phyloP scores from a whole-genome alignment of 2,797 vertebrate species.

The Luscinia luscinia region DNA sequence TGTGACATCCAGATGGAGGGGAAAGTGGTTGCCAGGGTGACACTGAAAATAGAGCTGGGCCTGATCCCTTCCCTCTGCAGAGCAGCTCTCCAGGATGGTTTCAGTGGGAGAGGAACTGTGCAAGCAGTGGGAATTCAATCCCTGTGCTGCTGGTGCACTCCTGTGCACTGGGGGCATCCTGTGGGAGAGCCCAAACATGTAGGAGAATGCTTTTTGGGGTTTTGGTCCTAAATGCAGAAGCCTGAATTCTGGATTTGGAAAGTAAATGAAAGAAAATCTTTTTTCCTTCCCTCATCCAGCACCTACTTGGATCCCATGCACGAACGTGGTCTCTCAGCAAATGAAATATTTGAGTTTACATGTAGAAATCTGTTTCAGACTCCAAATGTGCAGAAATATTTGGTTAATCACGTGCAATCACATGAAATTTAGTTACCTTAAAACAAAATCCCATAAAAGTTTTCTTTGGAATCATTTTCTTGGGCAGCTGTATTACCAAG shows the following conservation, averaged over 20 bases:
- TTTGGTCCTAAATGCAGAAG: background rate
- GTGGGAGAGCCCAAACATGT: background rate
- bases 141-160: background rate
- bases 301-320: background rate
- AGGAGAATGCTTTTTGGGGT: background rate
- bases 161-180: fast-evolving
- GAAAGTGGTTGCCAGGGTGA: constrained; percentile 33
- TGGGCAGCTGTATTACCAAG: background rate
- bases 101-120: background rate
- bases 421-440: background rate
- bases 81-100: background rate
- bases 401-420: background rate
- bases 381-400: background rate
- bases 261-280: background rate
- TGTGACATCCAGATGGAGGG: constrained; percentile 25
- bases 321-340: background rate
- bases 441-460: background rate
- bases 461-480: background rate
- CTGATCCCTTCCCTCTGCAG: background rate
- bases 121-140: background rate
- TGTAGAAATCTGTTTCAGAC: background rate
- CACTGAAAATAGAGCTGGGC: constrained; percentile 7
- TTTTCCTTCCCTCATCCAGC: background rate
- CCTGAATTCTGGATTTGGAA: background rate
- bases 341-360: background rate